These are phyloP conservation scores for Microctenopoma lineatum DNA, from an alignment of 2,797 vertebrate genomes.

Conservation along the genomic window DNA sequence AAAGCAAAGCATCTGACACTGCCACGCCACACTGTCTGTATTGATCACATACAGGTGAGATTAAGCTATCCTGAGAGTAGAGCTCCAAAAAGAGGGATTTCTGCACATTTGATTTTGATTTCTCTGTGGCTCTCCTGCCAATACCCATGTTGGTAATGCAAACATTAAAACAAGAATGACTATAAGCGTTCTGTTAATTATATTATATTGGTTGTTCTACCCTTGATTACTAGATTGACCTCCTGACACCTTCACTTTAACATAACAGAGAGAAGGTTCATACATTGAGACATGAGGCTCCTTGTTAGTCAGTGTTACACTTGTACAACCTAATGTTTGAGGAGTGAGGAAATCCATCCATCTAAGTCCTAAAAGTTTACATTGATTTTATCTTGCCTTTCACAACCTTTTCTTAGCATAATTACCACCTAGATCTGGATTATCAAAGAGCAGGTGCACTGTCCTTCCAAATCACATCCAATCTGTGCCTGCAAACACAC, in stretches of 20 bases:
- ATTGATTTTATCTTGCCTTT: conserved; percentile 67
- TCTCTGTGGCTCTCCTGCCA: neutral
- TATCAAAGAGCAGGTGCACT: conserved; percentile 49
- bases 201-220: neutral
- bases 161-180: neutral
- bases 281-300: conserved; percentile 20
- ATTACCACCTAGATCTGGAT: conserved; percentile 46
- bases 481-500: conserved; percentile 65
- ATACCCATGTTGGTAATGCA: neutral
- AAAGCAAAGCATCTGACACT: too few species aligned
- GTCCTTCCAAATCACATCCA: conserved; percentile 59
- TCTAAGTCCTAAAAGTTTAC: conserved; percentile 26
- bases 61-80: neutral
- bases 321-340: conserved; percentile 27
- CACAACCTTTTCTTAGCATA: conserved; percentile 25
- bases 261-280: conserved; percentile 17
- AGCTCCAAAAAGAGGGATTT: neutral
- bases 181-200: too few species aligned
- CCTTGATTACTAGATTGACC: conserved; percentile 20
- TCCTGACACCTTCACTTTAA: conserved; percentile 32
- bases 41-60: neutral
- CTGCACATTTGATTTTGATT: neutral
- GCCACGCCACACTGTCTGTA: too few species aligned
- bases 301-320: conserved; percentile 21
- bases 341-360: conserved; percentile 27